Base-by-base conservation (phyloP, 2,113 vertebrate genomes). In the Istiophorus platypterus region DNA sequence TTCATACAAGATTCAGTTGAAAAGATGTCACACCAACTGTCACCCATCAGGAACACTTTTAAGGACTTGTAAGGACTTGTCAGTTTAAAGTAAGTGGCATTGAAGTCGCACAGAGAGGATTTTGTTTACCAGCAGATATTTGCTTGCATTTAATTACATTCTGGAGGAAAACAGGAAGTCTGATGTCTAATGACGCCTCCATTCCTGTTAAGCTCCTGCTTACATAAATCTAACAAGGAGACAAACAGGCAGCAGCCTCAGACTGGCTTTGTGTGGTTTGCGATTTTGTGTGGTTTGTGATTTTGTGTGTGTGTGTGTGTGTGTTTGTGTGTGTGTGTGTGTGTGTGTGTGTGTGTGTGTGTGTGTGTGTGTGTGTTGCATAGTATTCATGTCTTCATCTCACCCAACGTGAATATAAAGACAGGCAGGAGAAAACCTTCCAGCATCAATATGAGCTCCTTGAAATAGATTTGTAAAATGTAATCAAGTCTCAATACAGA, bases 71-170 rank as follows among this genome's bases (percentile, higher is more conserved):
- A n/a, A 59, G 62, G 12, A 67, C 24, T 42, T 47, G 59, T 61
- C 29, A 70, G 31, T 56, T 29, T 83, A 39, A 81, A 82, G 58
- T 54, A 64, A 77, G 75, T 42, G 10, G 49, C 39, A 76, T 73
- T 0, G 4, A 39, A 75, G 51, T 31, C 66, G 37, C 59, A 78
- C 8, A 2, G 34, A 58, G 29, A 15, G 22, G 18, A 62, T 45
- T 52, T 64, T 78, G 68, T 85, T 80, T 65, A 73, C 45, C 24
- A 45, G 18, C 39, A 4, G 61, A 82, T 77, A 80, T 61, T 86
- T 82, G 71, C 74, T 85, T 82, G 57, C 37, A 76, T 89, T 84
- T 41, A 76, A 88, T 91, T 81, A 87, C 17, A 31, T 66, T 63
- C 20, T 69, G 31, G 61, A 57, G 57, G 75, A 74, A 78, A 79